phyloP scores from a whole-genome alignment of 2,888 invertebrate genomes.

The Escarpia spicata region DNA sequence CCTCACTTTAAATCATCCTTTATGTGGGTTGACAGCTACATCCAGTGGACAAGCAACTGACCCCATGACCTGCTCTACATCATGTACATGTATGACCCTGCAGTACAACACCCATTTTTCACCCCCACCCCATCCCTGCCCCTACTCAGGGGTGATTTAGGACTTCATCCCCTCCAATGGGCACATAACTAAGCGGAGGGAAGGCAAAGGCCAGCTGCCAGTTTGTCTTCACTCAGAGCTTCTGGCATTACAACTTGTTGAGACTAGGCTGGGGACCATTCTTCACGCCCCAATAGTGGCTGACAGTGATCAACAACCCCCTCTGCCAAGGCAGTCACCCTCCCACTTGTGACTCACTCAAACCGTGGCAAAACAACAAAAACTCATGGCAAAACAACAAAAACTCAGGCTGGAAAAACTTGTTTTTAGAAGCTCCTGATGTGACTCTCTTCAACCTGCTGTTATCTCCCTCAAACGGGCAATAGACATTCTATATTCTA shows the following conservation, averaged over 20 bases:
- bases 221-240: not conserved
- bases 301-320: not conserved
- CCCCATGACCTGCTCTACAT: not conserved
- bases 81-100: not conserved
- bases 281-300: not conserved
- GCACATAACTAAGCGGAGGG: not conserved
- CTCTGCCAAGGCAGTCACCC: not conserved
- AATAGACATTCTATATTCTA: not conserved
- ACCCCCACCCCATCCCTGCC: not conserved
- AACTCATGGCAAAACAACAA: not conserved
- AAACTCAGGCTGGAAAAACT: not conserved
- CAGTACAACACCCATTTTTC: not conserved
- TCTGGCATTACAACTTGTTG: slow-evolving; percentile 12
- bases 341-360: not conserved
- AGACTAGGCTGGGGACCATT: not conserved
- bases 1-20: not conserved
- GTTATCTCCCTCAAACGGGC: not conserved
- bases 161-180: not conserved
- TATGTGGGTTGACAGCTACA: not conserved
- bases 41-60: not conserved
- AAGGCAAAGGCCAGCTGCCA: slow-evolving; percentile 5
- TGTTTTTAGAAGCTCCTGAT: not conserved
- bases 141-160: slow-evolving; percentile 12
- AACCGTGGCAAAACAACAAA: not conserved
- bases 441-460: not conserved